Evolutionary conservation across 1,140 invertebrate genomes (phyloP), one percentile per base, ranked within the genome.

Genomic region (Heliconius himera): DNA sequence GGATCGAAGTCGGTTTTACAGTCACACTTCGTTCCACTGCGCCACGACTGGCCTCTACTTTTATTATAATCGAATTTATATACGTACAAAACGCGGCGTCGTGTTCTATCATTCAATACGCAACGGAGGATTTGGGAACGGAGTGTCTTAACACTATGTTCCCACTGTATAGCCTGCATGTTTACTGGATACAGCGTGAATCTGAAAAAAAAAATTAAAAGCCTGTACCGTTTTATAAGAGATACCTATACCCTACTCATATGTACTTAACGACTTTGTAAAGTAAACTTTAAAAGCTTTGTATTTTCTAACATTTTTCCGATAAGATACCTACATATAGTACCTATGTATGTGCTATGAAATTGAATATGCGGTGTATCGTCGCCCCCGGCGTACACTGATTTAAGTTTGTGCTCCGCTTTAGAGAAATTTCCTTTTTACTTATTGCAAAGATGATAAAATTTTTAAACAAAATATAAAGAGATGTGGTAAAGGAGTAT

Each of bases 321-420:
- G 1, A 72, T 72, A 72, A 18, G 38, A 72, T 20, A 38, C 54
- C 54, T 60, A 66, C 60, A 46, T 46, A 46, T 46, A 46, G 13
- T 11, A 46, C 41, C 13, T 46, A 46, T 46, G 41, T 46, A 46
- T 46, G 20, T 16, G 11, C 20, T 38, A 72, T 72, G 70, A 72
- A 72, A 71, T 71, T 71, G 70, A 71, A 71, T 71, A 71, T 71
- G 70, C 70, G 29, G 29, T 71, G 70, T 71, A 71, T 71, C 70
- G 36, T 36, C 70, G 70, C 70, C 70, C 36, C 29, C 38, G 33
- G 70, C 70, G 29, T 38, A 38, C 70, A 71, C 20, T 38, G 70
- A 71, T 71, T 71, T 71, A 71, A 71, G 70, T 71, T 71, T 71
- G 70, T 36, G 70, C 70, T 71, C 26, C 11, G 29, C 26, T 71